These are phyloP conservation scores for Rhagologus leucostigma DNA, from an alignment of 2,113 vertebrate genomes.

Conservation along the genomic window DNA sequence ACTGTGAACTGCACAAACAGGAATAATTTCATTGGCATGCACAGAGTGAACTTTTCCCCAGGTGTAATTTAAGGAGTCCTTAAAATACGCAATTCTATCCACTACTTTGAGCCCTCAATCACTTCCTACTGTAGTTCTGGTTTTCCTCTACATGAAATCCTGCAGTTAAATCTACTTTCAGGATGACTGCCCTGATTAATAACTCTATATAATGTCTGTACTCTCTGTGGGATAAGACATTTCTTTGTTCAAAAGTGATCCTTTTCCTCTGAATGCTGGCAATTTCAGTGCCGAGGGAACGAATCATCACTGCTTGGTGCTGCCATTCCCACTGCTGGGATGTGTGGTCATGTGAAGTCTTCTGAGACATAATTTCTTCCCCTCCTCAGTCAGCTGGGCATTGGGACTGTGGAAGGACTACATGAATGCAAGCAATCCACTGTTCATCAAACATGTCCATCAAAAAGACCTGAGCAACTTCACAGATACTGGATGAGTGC, in stretches of 20 bases:
- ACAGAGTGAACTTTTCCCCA: not conserved
- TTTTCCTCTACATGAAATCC: slow-evolving; percentile 9
- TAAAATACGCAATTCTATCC: slow-evolving; percentile 12
- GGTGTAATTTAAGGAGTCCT: not conserved
- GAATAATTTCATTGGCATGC: not conserved
- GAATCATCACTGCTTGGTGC: slow-evolving; percentile 22
- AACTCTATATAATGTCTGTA: slow-evolving; percentile 3
- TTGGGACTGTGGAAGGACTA: not conserved
- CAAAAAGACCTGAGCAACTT: not conserved
- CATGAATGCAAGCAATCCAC: not conserved
- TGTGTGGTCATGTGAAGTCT: not conserved
- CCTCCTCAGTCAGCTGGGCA: not conserved
- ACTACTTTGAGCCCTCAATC: not conserved
- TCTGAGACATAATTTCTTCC: not conserved
- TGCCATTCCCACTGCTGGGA: not conserved
- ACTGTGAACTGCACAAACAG: not conserved
- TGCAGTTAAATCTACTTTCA: slow-evolving; percentile 42
- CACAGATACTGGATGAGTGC: not conserved
- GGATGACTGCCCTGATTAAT: slow-evolving; percentile 50
- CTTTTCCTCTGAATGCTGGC: not conserved
- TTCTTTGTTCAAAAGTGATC: slow-evolving; percentile 54
- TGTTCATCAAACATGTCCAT: not conserved
- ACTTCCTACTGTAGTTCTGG: slow-evolving; percentile 20
- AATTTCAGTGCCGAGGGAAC: slow-evolving; percentile 28
- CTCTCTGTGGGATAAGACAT: slow-evolving; percentile 48